A percentile compares a stretch with the other conserved stretches of the same genome.
Evolutionary conservation across 2,888 invertebrate genomes (phyloP).

Genomic region (Bibio marci): DNA sequence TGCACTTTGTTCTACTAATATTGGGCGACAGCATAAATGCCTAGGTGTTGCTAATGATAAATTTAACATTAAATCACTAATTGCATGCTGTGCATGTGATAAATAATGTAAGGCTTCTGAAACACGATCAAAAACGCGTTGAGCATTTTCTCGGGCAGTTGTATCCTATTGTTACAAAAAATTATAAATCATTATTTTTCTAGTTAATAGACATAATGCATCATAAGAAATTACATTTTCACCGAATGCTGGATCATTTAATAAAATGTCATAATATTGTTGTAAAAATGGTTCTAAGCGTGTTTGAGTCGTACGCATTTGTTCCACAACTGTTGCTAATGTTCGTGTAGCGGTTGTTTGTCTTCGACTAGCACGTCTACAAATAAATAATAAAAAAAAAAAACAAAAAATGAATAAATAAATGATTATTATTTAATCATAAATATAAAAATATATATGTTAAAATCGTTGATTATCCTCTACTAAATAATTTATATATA

Average conservation of each 20-base stretch:
- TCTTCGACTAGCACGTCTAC: neutral
- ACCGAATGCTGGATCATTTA: constrained; percentile 37
- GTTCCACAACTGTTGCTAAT: constrained; percentile 23
- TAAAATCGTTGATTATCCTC: no score
- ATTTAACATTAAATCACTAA: constrained; percentile 71
- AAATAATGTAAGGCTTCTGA: constrained; percentile 70
- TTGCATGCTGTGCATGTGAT: constrained; percentile 74
- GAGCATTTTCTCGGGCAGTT: constrained; percentile 35
- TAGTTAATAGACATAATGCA: no score
- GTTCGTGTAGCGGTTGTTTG: constrained; percentile 26
- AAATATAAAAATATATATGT: no score
- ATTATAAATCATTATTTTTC: neutral
- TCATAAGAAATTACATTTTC: constrained; percentile 17
- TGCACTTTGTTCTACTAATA: constrained; percentile 47
- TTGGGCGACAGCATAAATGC: constrained; percentile 50
- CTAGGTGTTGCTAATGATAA: constrained; percentile 49
- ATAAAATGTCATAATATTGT: constrained; percentile 41
- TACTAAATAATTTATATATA: no score
- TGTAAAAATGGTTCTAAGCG: constrained; percentile 49
- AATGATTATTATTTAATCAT: neutral
- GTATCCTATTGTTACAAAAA: constrained; percentile 19
- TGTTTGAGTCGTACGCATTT: constrained; percentile 23
- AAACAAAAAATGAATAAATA: no score
- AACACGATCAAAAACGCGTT: constrained; percentile 53
- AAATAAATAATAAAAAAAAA: no score